Conservation (phyloP, 2,797 vertebrate species). For the Mastacembelus armatus region DNA sequence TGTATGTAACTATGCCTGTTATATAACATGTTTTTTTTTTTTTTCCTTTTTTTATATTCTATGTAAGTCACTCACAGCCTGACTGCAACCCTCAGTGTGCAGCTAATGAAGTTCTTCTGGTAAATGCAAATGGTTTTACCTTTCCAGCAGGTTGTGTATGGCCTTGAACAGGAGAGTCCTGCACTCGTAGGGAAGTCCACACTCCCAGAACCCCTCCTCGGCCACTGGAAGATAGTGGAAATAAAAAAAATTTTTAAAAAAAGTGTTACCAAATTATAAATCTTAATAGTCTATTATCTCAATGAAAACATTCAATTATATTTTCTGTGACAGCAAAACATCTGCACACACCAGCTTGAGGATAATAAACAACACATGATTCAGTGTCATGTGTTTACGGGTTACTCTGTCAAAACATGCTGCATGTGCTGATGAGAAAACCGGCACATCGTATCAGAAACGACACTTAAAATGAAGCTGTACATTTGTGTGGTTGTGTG, state of each 20-base stretch:
- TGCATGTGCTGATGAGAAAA: constrained; percentile 59
- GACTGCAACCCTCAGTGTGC: constrained; percentile 9
- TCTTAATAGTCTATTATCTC: constrained; percentile 17
- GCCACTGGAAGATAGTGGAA: constrained; percentile 85
- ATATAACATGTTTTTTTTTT: constrained; percentile 14
- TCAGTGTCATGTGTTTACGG: constrained; percentile 46
- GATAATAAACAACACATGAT: constrained; percentile 54
- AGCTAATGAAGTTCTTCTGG: constrained; percentile 2
- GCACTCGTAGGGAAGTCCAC: constrained; percentile 97
- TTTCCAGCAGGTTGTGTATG: constrained; percentile 97
- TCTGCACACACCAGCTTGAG: constrained; percentile 50
- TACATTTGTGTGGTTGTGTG: constrained; percentile 15
- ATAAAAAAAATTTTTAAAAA: too few species aligned
- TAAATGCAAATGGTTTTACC: constrained; percentile 80
- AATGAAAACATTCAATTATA: neutral
- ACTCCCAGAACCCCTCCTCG: constrained; percentile 97
- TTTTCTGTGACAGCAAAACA: constrained; percentile 41
- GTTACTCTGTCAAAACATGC: constrained; percentile 54
- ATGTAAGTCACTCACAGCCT: neutral
- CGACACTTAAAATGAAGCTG: constrained; percentile 27
- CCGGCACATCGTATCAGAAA: constrained; percentile 50
- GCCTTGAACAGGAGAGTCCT: constrained; percentile 98
- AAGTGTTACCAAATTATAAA: neutral
- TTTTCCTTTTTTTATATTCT: too few species aligned
- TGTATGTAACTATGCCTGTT: constrained; percentile 5